Base-by-base conservation (phyloP, 2,797 vertebrate species). In the Rachycentron canadum region DNA sequence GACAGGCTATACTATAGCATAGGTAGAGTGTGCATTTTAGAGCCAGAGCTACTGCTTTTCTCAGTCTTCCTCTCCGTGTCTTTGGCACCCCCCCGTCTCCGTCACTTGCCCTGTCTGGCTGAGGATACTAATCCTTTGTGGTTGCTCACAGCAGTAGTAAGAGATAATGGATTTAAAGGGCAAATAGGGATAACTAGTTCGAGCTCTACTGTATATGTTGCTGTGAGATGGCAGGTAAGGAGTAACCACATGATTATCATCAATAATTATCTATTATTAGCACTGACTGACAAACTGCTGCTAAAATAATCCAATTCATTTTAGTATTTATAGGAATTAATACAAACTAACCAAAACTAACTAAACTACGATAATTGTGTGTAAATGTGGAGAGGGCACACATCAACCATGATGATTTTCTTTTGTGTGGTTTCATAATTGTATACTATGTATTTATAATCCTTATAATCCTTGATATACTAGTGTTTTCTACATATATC, bases 61-160 rank as follows among this genome's bases (percentile, higher is more conserved):
- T 41, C 10, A 28, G 11, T 49, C 53, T 49, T 5, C 71, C 64
- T 55, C 43, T 7, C 64, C 40, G 17, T 21, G 14, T 17, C 52
- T 36, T n/a, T 12, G 11, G 21, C 45, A 52, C 53, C 52, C 34
- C 55, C 49, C 68, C 21, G 13, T 50, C 19, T 45, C 65, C n/a
- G 38, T 70, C 76, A 49, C 47, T 30, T 8, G 21, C 65, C 56
- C 66, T 43, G 28, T 70, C 74, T 71, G 67, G 43, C 1, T 32
- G 53, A 72, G 38, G 45, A 60, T 67, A 32, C 36, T 90, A 90
- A 92, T 89, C 90, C 90, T 32, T 36, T 7, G 7, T 8, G 45
- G 25, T 25, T n/a, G 23, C 78, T 72, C 65, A 67, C 59, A 40
- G 49, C 52, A 72, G 38, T 34, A 36, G 45, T 36, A 38, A 69